These are phyloP conservation scores for Hyposoter dolosus DNA, from an alignment of 2,888 invertebrate species.

Conservation along the genomic window DNA sequence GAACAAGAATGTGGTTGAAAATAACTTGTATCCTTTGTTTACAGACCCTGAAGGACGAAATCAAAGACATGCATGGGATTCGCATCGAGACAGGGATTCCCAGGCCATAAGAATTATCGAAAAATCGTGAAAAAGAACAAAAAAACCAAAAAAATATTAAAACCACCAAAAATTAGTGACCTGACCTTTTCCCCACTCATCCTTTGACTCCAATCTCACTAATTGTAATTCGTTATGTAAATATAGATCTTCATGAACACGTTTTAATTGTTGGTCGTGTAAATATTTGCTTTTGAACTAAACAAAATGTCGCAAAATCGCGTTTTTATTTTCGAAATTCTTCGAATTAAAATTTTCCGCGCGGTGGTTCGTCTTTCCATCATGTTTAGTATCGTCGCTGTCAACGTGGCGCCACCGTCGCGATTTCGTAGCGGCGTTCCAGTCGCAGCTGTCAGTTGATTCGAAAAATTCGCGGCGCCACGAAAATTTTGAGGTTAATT, in stretches of 20 bases:
- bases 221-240: conserved; percentile 1
- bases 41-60: conserved; percentile 90
- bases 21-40: conserved; percentile 69
- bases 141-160: background rate
- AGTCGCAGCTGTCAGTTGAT: background rate
- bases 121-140: background rate
- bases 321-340: no score
- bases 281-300: conserved; percentile 49
- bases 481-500: conserved; percentile 3
- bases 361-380: background rate
- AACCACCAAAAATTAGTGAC: conserved; percentile 19
- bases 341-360: background rate
- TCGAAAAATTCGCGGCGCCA: conserved; percentile 1
- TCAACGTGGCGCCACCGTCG: background rate
- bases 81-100: conserved; percentile 89
- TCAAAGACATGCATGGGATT: conserved; percentile 93
- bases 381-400: background rate
- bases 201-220: background rate
- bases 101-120: conserved; percentile 31
- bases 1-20: background rate
- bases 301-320: background rate
- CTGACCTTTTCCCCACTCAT: background rate
- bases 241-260: conserved; percentile 14
- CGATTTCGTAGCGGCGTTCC: background rate
- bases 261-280: conserved; percentile 28